Evolutionary conservation across 2,888 invertebrate species (phyloP), one percentile per base, ranked within the genome.

Genomic region (Nezara viridula): DNA sequence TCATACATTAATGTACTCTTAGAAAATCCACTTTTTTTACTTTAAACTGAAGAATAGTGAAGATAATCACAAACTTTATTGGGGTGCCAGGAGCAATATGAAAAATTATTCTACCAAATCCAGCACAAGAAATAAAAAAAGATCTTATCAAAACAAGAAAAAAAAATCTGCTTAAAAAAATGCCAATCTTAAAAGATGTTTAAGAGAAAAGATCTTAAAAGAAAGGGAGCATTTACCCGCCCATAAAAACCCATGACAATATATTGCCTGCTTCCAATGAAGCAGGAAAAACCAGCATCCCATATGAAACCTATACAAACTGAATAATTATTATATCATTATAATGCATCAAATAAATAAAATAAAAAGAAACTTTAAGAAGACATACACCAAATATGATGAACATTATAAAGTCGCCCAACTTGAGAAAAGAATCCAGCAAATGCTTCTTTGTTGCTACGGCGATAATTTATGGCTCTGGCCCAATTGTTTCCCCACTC

Each of bases 401-500:
- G 99, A 85, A 99, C 99, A 93, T 98, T 98, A 93, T 99, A 98
- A 73, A 99, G 95, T 90, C 98, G 95, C 47, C 99, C 99, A 91
- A 99, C 96, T 94, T 99, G 99, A 52, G 99, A 98, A 94, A 99
- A 99, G 93, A 98, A 98, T 55, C 98, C 99, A 90, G 98, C 98
- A 92, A 98, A 99, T 0, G 99, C 97, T 93, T 99, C 99, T 92
- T 98, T 96, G 92, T 98, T 97, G 92, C 97, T 96, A 92, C 96
- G 96, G 44, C 99, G 95, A 93, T 96, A 97, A 92, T 97, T 96
- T 89, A 99, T 97, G 9, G 98, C 99, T 92, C 98, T 95, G 0
- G 98, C 98, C 99, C 99, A 99, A 93, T 99, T 98, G 93, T 99
- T 99, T 89, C 98, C 99, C 99, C 99, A 99, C 93, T 99, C 99